Evolutionary conservation across 2,888 invertebrate genomes (phyloP).

Genomic region (Rambutsinella grinnellia): DNA sequence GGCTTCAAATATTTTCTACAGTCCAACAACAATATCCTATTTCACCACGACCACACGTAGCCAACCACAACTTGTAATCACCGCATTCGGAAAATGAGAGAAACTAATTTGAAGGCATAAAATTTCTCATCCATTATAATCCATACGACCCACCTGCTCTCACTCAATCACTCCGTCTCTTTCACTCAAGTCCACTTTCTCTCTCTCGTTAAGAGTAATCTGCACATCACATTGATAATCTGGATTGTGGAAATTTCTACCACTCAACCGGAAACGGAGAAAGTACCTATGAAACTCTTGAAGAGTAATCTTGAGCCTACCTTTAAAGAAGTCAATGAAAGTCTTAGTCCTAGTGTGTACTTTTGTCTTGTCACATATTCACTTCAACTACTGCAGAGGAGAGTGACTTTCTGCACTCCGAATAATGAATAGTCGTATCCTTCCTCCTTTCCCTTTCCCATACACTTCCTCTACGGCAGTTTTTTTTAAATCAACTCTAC

Average conservation of each 20-base stretch:
- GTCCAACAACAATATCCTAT: neutral
- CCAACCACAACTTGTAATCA: neutral
- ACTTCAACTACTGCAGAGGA: too few relatives aligned
- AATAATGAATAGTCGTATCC: too few relatives aligned
- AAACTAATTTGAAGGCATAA: constrained; percentile 43
- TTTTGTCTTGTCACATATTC: too few relatives aligned
- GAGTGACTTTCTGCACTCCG: too few relatives aligned
- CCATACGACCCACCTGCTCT: constrained; percentile 47
- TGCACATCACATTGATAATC: neutral
- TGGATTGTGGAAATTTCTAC: too few relatives aligned
- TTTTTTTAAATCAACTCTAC: too few relatives aligned
- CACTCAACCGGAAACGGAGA: neutral
- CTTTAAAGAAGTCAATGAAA: too few relatives aligned
- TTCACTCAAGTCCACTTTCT: neutral
- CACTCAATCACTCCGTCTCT: neutral
- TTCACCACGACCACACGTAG: neutral
- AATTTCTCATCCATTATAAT: constrained; percentile 36
- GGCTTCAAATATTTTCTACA: too few relatives aligned
- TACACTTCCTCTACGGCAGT: too few relatives aligned
- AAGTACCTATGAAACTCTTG: neutral
- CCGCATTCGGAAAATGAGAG: constrained; percentile 1
- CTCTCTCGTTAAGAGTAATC: neutral
- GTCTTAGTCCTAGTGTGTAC: too few relatives aligned
- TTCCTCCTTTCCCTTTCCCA: too few relatives aligned
- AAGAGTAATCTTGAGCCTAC: neutral